Evolutionary conservation across 2,888 invertebrate genomes (phyloP), one percentile per base, ranked within the genome.

Genomic region (Venusia cambrica): DNA sequence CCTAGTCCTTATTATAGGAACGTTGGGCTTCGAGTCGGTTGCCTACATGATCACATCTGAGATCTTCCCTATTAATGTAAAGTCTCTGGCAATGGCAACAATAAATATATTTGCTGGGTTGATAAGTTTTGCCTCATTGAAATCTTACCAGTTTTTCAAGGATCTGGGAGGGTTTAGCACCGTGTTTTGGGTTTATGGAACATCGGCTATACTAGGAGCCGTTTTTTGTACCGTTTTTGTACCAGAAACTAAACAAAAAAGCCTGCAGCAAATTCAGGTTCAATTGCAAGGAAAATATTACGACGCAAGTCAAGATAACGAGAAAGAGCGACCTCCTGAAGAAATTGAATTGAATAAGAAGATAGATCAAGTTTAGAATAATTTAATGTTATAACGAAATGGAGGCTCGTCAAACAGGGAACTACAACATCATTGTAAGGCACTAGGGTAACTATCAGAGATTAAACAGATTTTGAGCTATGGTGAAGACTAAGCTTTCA

Each of bases 181-280:
- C 2, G 80, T 85, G 0, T 89, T 90, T 38, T 76, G 74, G 46
- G 66, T 87, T 37, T 90, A 85, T 39, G 73, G 83, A 0, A 18
- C 54, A 0, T 65, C 79, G 1, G 73, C 87, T 4, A 60, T 85
- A n/a, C 25, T 69, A 6, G 88, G 89, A 0, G 69, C 81, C 1
- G 26, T 75, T 1, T 89, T 89, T 41, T 75, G 87, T 1, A 51
- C 62, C 6, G 56, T 77, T 3, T 26, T 72, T 22, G 80, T 90
- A 0, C 89, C 89, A 3, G 90, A 90, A 63, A 90, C 90, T 0
- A 89, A 84, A 45, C 88, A 88, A 0, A 89, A 89, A 46, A 89
- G 88, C 22, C 69, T 90, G 14, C 60, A 77, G 13, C 88, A 90
- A 38, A 89, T 90, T 26, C 89, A 89, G 51, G 72, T 83, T 15